Evolutionary conservation across 2,888 invertebrate species (phyloP).

Genomic region (Apamea crenata): DNA sequence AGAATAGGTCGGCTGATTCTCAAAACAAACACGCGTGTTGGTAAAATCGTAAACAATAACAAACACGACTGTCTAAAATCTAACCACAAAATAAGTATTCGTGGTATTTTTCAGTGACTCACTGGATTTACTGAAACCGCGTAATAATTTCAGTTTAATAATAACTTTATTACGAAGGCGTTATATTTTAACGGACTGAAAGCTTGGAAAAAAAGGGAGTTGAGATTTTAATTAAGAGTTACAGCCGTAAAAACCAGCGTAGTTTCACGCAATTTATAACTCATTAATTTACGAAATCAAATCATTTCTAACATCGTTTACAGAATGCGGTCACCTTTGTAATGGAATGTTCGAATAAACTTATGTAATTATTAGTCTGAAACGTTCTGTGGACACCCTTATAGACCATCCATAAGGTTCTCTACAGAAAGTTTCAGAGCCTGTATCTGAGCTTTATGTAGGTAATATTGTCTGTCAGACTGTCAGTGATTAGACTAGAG

Average conservation of each 20-base stretch:
- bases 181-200: conserved; percentile 35
- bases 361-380: conserved; percentile 44
- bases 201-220: conserved; percentile 26
- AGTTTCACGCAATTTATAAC: conserved; percentile 36
- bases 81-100: background rate
- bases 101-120: conserved; percentile 8
- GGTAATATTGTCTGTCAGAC: conserved; percentile 1
- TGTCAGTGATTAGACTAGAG: conserved; percentile 5
- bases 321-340: conserved; percentile 25
- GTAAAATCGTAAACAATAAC: conserved; percentile 1
- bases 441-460: background rate
- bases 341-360: conserved; percentile 32
- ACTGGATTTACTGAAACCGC: background rate
- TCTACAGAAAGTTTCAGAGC: background rate
- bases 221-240: conserved; percentile 57
- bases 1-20: background rate
- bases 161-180: conserved; percentile 31
- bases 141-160: conserved; percentile 18
- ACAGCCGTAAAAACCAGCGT: conserved; percentile 36
- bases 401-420: background rate
- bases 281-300: conserved; percentile 40
- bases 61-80: background rate
- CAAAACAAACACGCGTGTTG: background rate
- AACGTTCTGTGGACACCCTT: conserved; percentile 36
- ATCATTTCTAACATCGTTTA: conserved; percentile 39